Base-by-base conservation (phyloP, 2,888 invertebrate species). In the Brachyopa scutellaris region DNA sequence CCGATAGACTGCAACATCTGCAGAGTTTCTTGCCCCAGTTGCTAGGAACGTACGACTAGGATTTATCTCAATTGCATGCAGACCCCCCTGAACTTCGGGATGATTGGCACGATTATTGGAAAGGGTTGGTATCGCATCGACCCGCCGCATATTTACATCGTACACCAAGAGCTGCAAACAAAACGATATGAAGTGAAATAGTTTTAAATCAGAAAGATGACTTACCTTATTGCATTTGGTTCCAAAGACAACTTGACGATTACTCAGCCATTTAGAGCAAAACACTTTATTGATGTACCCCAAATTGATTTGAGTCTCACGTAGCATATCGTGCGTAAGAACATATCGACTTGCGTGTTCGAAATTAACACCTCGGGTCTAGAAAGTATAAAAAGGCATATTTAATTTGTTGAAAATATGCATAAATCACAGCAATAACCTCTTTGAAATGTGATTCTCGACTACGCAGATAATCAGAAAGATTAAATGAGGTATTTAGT, bases 201-300 rank as follows among this genome's bases (percentile, higher is more conserved):
- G n/a, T n/a, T n/a, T n/a, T n/a, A n/a, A n/a, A n/a, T n/a, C n/a
- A n/a, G n/a, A n/a, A n/a, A 7, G 8, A 26, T 11, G 5, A 49
- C 33, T 29, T 89, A 96, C 96, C 93, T 97, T 97, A 91, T 98
- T 98, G 91, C 99, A 98, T 91, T 99, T 99, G 57, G 98, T 98
- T 64, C 98, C 99, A 90, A 98, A 97, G 17, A 98, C 97, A 70
- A 99, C 96, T 92, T 98, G 97, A 87, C 97, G 93, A 91, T 97
- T 97, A 85, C 97, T 97, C 36, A 99, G 92, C 98, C 99, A 99
- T 89, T 97, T 95, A 0, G 98, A 97, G 89, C 98, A 97, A 92
- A 98, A 99, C 74, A 97, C 96, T 91, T 97, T 97, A 91, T 97
- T 97, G 92, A 97, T 95, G 90, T 95, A 96, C 85, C 95, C 95